Percentiles rank a stretch among this genome's conserved stretches.
These are phyloP conservation scores for Hormaphis cornu DNA, from an alignment of 1,140 invertebrate species.

Conservation along the genomic window DNA sequence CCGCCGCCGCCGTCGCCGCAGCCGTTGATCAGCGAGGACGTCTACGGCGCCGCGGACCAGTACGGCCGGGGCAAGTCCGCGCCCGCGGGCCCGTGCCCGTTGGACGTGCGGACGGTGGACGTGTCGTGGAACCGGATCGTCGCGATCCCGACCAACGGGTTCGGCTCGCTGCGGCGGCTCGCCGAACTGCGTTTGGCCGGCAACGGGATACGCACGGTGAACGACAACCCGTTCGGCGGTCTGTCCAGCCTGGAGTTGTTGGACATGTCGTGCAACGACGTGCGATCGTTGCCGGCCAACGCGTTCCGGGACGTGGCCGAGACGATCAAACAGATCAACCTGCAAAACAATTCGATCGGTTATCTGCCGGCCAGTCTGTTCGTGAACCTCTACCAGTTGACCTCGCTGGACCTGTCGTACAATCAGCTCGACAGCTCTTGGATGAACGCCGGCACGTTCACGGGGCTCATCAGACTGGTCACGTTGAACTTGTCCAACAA, in stretches of 20 bases:
- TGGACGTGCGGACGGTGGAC: slow-evolving; percentile 73
- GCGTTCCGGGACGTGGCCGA: slow-evolving; percentile 67
- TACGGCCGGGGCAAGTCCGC: background rate
- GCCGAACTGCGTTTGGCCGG: slow-evolving; percentile 66
- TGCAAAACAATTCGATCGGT: slow-evolving; percentile 80
- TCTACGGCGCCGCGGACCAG: slow-evolving; percentile 34
- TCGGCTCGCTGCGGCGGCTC: slow-evolving; percentile 62
- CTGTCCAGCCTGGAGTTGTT: slow-evolving; percentile 68
- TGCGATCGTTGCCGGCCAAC: slow-evolving; percentile 73
- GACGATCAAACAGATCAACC: slow-evolving; percentile 71
- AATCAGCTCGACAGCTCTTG: slow-evolving; percentile 76
- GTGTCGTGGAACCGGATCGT: slow-evolving; percentile 77
- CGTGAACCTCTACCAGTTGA: slow-evolving; percentile 70
- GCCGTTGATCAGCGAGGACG: slow-evolving; percentile 38
- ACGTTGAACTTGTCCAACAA: slow-evolving; percentile 78
- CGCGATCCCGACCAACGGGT: slow-evolving; percentile 65
- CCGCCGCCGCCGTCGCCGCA: slow-evolving; percentile 44
- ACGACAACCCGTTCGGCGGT: slow-evolving; percentile 67
- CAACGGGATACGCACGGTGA: slow-evolving; percentile 76
- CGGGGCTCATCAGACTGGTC: slow-evolving; percentile 74
- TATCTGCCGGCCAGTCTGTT: slow-evolving; percentile 70
- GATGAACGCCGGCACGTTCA: slow-evolving; percentile 72
- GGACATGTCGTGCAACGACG: slow-evolving; percentile 76
- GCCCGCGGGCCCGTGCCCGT: slow-evolving; percentile 49
- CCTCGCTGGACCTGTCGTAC: slow-evolving; percentile 73